These are phyloP conservation scores for Drosophila ustulata DNA, from an alignment of 2,888 invertebrate species.

Conservation along the genomic window DNA sequence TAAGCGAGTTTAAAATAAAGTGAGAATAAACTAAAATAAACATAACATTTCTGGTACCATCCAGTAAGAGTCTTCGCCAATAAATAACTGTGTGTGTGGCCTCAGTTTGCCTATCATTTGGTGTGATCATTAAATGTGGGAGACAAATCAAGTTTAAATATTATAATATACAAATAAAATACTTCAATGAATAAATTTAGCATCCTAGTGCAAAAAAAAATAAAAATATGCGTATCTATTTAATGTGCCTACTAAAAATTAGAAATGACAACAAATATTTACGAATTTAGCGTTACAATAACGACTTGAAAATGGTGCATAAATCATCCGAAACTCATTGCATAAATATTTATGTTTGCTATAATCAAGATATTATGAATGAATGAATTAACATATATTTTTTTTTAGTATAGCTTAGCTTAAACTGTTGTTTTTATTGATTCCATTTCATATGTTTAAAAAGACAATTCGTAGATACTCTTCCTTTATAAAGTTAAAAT, in stretches of 20 bases:
- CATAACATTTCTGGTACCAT: not conserved
- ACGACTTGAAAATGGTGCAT: not conserved
- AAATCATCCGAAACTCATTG: constrained; percentile 18
- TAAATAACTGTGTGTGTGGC: not conserved
- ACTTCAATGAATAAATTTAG: not conserved
- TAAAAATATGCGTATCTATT: not conserved
- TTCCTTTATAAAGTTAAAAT: not conserved
- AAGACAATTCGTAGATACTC: not conserved
- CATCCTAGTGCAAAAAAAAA: not conserved
- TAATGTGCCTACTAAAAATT: constrained; percentile 2
- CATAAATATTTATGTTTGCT: constrained; percentile 20
- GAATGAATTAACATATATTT: constrained; percentile 15
- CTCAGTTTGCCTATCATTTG: not conserved
- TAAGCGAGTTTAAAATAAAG: not conserved
- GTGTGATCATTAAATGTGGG: not conserved
- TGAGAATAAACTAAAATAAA: not conserved
- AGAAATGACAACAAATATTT: not conserved
- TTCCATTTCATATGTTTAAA: not conserved
- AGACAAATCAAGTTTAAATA: not conserved
- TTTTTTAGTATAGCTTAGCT: not conserved
- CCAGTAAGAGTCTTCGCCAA: not conserved
- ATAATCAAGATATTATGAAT: constrained; percentile 3
- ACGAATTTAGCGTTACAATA: constrained; percentile 5
- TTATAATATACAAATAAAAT: not conserved
- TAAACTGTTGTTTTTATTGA: not conserved